Conservation (phyloP, 1,140 invertebrate species). For the Nasonia longicornis region DNA sequence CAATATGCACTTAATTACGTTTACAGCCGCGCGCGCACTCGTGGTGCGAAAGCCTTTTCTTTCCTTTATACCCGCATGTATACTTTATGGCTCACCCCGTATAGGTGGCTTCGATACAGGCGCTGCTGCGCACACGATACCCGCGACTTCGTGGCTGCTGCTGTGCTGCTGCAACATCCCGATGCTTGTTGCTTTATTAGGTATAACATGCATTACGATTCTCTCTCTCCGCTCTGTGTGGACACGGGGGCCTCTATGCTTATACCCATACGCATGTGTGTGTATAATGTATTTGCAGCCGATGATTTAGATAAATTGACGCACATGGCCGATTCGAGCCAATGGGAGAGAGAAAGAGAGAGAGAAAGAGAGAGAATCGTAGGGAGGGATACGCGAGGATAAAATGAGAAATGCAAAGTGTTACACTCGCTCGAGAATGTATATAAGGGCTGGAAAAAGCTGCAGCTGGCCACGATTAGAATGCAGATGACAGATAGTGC, state of each 20-base stretch:
- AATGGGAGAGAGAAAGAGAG: slow-evolving; percentile 45
- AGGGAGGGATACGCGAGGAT: slow-evolving; percentile 6
- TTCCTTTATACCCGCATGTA: slow-evolving; percentile 27
- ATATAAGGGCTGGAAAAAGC: not conserved
- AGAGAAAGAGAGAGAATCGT: not conserved
- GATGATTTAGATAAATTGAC: slow-evolving; percentile 63
- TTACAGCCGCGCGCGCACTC: slow-evolving; percentile 29
- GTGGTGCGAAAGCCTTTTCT: not conserved
- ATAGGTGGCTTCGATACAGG: not conserved
- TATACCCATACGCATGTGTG: not conserved
- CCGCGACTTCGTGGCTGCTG: not conserved
- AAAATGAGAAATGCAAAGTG: slow-evolving; percentile 17
- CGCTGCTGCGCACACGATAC: not conserved
- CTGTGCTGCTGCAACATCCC: not conserved
- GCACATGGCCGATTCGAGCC: slow-evolving; percentile 39
- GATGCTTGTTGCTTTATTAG: slow-evolving; percentile 53
- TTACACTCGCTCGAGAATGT: not conserved
- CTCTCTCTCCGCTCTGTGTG: slow-evolving; percentile 29
- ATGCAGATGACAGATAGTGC: slow-evolving; percentile 39
- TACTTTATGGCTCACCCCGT: slow-evolving; percentile 28
- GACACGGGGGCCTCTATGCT: not conserved
- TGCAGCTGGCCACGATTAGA: slow-evolving; percentile 43
- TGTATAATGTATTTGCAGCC: slow-evolving; percentile 39
- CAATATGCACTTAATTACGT: slow-evolving; percentile 43
- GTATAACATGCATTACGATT: slow-evolving; percentile 53